Base-by-base conservation (phyloP, 1,140 invertebrate species). In the Belonocnema kinseyi region DNA sequence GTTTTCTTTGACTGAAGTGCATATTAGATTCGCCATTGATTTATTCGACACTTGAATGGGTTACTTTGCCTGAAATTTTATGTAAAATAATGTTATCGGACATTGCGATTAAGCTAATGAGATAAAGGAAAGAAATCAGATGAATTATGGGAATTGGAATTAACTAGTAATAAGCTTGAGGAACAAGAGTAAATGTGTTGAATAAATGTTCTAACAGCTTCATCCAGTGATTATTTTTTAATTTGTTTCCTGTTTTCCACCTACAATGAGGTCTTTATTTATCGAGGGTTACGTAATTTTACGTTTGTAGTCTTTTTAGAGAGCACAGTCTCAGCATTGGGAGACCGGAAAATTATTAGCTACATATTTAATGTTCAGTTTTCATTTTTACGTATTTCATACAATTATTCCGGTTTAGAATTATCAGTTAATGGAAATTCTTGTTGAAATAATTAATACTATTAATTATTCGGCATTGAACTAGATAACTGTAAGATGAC, bases 231-330 rank as follows among this genome's bases (percentile, higher is more conserved):
- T 58, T 66, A 66, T 21, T 4, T 26, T 33, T 66, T 14, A 66
- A 66, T 66, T 40, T 66, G 26, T 66, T 66, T 66, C 58, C 58
- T 66, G 58, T 66, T 66, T 66, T 33, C 58, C 58, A 66, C 33
- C 5, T 66, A 33, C 13, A 16, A 54, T 17, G 16, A 17, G 16
- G 16, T n/a, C 14, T 26, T 21, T 58, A 12, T 58, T 21, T 26
- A 58, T 58, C 19, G 17, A 21, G 26, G 19, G 26, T 58, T 58
- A 11, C 8, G 10, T 58, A 26, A 12, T 58, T 26, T 12, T 12
- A 33, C 26, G 26, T 66, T 33, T 33, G 21, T 3, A 40, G 4
- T 40, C 40, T 40, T 40, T 10, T 3, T 40, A 40, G 8, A 40
- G 40, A 1, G 4, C 0, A 7, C 4, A 6, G 40, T 11, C 10